Base-by-base conservation (phyloP, 1,140 invertebrate genomes). In the Drosophila watanabei region DNA sequence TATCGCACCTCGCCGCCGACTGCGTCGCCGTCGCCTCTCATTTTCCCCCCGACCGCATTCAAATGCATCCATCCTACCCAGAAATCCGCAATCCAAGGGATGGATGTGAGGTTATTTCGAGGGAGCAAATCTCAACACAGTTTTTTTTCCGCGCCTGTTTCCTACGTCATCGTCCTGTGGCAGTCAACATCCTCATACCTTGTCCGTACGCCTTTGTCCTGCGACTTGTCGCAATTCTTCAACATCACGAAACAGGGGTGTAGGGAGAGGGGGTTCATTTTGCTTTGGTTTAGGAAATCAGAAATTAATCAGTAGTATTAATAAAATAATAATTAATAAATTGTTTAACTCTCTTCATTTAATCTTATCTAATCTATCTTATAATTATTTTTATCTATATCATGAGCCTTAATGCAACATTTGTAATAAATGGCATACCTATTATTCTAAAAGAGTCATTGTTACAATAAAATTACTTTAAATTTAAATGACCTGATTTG, bases 131-230 rank as follows among this genome's bases (percentile, higher is more conserved):
- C 84, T 75, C 81, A 89, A 79, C 83, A 83, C 80, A 77, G 66
- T 87, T 82, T 79, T 78, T 73, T 73, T 63, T 52, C 32, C 30
- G n/a, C 49, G 13, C 30, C 35, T 18, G 20, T 56, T 48, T 37
- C 54, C 62, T 73, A 68, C 84, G 81, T 85, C 85, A 89, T 89
- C 86, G 85, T 88, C 85, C 83, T 86, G 69, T 71, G 70, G 70
- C 24, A 71, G 68, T 14, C 49, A 45, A 45, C 68, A 56, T 46
- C 63, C 68, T 71, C 49, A 43, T 61, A 32, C 52, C 75, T 43
- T 60, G 41, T 64, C n/a, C 49, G 33, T 43, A 16, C 33, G 30
- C 43, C 41, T 46, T 68, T 48, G 37, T 58, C 48, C 60, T 79
- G 62, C 33, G 14, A 46, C 43, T 66, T 51, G 32, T 71, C 48